phyloP scores from a whole-genome alignment of 2,113 vertebrate species.

The Pedetes capensis region DNA sequence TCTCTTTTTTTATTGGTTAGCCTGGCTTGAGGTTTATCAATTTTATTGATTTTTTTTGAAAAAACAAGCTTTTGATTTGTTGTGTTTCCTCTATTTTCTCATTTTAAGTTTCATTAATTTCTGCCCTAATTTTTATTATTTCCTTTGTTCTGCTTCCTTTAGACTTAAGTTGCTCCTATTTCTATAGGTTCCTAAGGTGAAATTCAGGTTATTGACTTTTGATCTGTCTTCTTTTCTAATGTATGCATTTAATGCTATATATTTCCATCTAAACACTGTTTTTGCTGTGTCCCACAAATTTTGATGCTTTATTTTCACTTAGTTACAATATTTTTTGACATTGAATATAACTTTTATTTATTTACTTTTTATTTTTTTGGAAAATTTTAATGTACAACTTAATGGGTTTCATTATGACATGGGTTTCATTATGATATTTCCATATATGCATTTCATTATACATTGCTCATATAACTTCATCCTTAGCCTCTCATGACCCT shows the following conservation, averaged over 20 bases:
- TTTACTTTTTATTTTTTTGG: too few species aligned
- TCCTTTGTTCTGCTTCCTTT: not conserved
- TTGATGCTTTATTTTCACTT: not conserved
- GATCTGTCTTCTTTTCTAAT: not conserved
- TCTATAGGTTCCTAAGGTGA: not conserved
- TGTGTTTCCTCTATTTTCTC: not conserved
- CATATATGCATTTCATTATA: too few species aligned
- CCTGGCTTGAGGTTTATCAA: not conserved
- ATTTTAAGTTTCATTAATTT: not conserved
- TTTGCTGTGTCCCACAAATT: not conserved
- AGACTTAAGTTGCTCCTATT: conserved; percentile 15
- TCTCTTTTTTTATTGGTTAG: too few species aligned
- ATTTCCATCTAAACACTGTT: not conserved
- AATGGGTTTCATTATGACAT: too few species aligned
- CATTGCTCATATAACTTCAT: too few species aligned
- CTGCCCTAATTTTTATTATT: conserved; percentile 25
- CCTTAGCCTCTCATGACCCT: too few species aligned
- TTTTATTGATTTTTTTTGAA: too few species aligned
- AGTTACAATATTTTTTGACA: conserved; percentile 8
- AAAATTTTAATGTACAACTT: too few species aligned
- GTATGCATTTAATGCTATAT: not conserved
- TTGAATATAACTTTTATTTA: too few species aligned
- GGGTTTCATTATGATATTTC: too few species aligned
- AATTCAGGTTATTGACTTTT: not conserved
- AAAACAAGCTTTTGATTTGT: too few species aligned